phyloP scores from a whole-genome alignment of 2,797 vertebrate species.

The Scyliorhinus canicula region DNA sequence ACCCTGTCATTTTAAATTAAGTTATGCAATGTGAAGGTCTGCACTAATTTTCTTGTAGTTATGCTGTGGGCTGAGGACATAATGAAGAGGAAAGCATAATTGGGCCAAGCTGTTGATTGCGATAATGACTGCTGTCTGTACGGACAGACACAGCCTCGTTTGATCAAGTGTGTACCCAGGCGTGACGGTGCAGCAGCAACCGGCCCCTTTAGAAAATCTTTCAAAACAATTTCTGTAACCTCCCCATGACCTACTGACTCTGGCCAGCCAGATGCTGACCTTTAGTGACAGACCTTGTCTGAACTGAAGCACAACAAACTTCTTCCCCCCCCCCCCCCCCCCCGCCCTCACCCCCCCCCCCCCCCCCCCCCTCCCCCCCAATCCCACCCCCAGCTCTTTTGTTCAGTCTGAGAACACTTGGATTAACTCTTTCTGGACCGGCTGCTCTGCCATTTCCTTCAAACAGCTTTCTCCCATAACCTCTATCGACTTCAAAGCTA shows the following conservation, averaged over 20 bases:
- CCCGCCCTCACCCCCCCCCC: too few species aligned
- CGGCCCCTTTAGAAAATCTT: constrained; percentile 28
- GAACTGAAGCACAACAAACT: constrained; percentile 46
- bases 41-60: constrained; percentile 68
- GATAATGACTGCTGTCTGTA: constrained; percentile 97
- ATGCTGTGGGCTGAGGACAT: constrained; percentile 61
- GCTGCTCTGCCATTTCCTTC: background rate
- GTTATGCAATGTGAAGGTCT: constrained; percentile 84
- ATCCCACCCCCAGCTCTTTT: background rate
- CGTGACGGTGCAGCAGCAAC: constrained; percentile 46
- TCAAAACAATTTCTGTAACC: constrained; percentile 50
- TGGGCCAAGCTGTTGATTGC: constrained; percentile 85
- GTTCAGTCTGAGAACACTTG: background rate
- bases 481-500: background rate
- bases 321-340: background rate
- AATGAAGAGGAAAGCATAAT: constrained; percentile 78
- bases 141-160: constrained; percentile 54
- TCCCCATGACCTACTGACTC: constrained; percentile 52
- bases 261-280: constrained; percentile 57
- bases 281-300: constrained; percentile 45
- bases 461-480: background rate
- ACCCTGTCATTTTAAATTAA: constrained; percentile 97
- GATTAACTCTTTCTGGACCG: constrained; percentile 23
- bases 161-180: constrained; percentile 59
- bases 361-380: too few species aligned